Percentiles rank a stretch among this genome's conserved stretches.
Conservation (phyloP, 2,888 invertebrate species). For the Xanthia icteritia region DNA sequence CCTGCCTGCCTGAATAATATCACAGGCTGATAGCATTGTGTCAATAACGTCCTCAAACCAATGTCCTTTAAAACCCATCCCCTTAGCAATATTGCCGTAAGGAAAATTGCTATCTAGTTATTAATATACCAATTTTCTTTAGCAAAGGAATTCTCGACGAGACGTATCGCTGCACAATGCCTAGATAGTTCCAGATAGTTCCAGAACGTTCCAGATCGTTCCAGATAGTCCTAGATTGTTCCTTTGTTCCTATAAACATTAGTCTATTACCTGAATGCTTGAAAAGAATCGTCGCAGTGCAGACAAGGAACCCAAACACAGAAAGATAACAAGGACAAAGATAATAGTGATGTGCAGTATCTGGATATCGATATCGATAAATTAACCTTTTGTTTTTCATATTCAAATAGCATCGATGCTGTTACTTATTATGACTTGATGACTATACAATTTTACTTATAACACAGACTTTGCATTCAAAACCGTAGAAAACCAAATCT, state of each 20-base stretch:
- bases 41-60: neutral
- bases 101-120: neutral
- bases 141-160: constrained; percentile 1
- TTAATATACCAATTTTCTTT: constrained; percentile 24
- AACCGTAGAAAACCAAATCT: neutral
- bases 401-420: neutral
- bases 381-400: neutral
- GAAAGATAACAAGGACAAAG: too few species aligned
- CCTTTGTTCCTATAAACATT: constrained; percentile 66
- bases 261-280: constrained; percentile 62
- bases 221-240: constrained; percentile 40
- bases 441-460: neutral
- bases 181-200: constrained; percentile 18
- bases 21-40: too few species aligned
- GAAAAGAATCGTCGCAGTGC: constrained; percentile 66
- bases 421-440: neutral
- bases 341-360: constrained; percentile 59
- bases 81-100: neutral
- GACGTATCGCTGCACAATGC: constrained; percentile 33
- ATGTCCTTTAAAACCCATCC: neutral
- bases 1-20: too few species aligned
- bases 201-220: too few species aligned
- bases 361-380: constrained; percentile 32
- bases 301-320: too few species aligned
- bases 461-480: neutral